phyloP scores from a whole-genome alignment of 2,888 invertebrate genomes.

The Dryobotodes eremita region DNA sequence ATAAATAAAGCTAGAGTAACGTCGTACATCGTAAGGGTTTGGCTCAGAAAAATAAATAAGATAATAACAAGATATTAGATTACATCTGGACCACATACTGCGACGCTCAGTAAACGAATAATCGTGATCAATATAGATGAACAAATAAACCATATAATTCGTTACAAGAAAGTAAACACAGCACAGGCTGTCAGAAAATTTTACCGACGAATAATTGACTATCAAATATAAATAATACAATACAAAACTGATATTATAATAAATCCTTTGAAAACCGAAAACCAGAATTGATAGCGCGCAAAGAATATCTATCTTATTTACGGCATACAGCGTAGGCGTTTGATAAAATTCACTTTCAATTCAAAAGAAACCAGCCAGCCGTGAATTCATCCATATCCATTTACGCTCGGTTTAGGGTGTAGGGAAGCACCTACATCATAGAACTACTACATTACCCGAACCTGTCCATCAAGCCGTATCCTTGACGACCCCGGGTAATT shows the following conservation, averaged over 20 bases:
- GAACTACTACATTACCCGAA: slow-evolving; percentile 76
- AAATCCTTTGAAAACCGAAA: slow-evolving; percentile 60
- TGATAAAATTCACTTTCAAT: slow-evolving; percentile 76
- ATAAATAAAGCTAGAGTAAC: slow-evolving; percentile 50
- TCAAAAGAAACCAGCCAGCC: slow-evolving; percentile 77
- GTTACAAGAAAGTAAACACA: slow-evolving; percentile 48
- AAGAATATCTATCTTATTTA: slow-evolving; percentile 74
- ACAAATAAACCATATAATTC: slow-evolving; percentile 53
- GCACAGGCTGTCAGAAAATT: slow-evolving; percentile 15
- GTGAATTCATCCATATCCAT: slow-evolving; percentile 79
- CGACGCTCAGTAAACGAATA: slow-evolving; percentile 58
- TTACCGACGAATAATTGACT: slow-evolving; percentile 27
- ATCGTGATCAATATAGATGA: slow-evolving; percentile 61
- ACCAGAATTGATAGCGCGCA: slow-evolving; percentile 40
- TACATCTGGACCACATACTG: slow-evolving; percentile 68
- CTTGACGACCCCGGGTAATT: slow-evolving; percentile 81
- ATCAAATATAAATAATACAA: slow-evolving; percentile 25
- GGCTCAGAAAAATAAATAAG: slow-evolving; percentile 58
- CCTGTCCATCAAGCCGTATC: slow-evolving; percentile 84
- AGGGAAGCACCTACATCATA: slow-evolving; percentile 70
- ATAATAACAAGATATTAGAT: slow-evolving; percentile 65
- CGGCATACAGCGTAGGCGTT: slow-evolving; percentile 70
- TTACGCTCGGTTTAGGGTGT: slow-evolving; percentile 75
- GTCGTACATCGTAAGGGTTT: slow-evolving; percentile 45
- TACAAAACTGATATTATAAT: slow-evolving; percentile 35